These are phyloP conservation scores for Scalopus aquaticus DNA, from an alignment of 2,113 vertebrate genomes.

Conservation along the genomic window DNA sequence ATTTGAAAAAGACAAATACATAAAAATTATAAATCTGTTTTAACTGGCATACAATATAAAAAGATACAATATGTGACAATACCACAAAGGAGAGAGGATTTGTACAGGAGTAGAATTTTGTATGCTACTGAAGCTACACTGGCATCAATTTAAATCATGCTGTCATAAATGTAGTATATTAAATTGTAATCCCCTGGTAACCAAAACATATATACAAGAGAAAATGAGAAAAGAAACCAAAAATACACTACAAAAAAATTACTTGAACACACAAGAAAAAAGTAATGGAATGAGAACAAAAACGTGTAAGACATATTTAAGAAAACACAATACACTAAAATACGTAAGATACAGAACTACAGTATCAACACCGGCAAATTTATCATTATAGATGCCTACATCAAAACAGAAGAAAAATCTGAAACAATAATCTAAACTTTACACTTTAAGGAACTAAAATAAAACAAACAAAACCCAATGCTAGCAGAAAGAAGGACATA, in stretches of 20 bases:
- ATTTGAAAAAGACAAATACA: not conserved
- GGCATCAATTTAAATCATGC: not conserved
- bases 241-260: slow-evolving; percentile 1
- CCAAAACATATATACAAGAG: not conserved
- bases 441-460: not conserved
- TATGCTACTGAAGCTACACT: not conserved
- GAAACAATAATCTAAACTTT: slow-evolving; percentile 28
- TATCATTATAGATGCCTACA: not conserved
- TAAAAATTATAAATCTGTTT: slow-evolving; percentile 24
- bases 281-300: slow-evolving; percentile 22
- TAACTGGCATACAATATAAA: not conserved
- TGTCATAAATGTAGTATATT: not conserved
- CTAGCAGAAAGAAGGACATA: not conserved
- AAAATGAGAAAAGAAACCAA: not conserved
- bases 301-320: not conserved
- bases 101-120: not conserved
- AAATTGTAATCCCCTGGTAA: not conserved
- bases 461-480: slow-evolving; percentile 4
- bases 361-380: not conserved
- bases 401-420: not conserved
- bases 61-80: slow-evolving; percentile 6
- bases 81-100: not conserved
- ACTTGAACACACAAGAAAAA: not conserved
- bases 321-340: not conserved
- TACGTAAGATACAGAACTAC: not conserved